phyloP scores from a whole-genome alignment of 2,113 vertebrate species.

The Indicator indicator region DNA sequence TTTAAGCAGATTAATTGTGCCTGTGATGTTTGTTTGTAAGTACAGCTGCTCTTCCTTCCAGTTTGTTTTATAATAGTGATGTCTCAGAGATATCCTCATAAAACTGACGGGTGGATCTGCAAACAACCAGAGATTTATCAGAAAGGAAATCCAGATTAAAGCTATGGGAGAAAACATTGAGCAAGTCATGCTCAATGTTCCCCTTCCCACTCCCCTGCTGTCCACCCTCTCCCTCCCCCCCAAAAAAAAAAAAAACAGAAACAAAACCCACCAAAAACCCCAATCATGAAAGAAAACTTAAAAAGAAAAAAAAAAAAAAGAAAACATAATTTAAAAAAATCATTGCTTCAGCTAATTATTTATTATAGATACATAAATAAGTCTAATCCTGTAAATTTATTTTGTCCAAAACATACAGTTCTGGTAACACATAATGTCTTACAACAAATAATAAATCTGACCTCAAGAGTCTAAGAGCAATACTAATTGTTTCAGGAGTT shows the following conservation, averaged over 20 bases:
- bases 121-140: constrained; percentile 73
- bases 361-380: not conserved
- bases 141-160: constrained; percentile 72
- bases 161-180: constrained; percentile 45
- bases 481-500: constrained; percentile 13
- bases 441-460: constrained; percentile 29
- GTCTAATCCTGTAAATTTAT: not conserved
- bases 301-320: too few relatives aligned
- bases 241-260: not conserved
- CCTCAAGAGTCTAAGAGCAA: not conserved
- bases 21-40: constrained; percentile 83
- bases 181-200: constrained; percentile 18
- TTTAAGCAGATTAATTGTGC: constrained; percentile 82
- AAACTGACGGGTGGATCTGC: constrained; percentile 72
- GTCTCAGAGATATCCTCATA: constrained; percentile 76
- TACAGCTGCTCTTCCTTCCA: constrained; percentile 82
- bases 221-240: too few relatives aligned
- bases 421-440: not conserved
- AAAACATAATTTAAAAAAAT: not conserved
- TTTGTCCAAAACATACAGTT: not conserved
- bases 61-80: constrained; percentile 77
- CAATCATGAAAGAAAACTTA: not conserved
- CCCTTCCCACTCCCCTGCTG: too few relatives aligned
- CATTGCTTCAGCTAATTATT: not conserved
- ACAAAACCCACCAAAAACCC: too few relatives aligned